Conservation (phyloP, 2,113 vertebrate genomes). For the Tonatia bakeri region DNA sequence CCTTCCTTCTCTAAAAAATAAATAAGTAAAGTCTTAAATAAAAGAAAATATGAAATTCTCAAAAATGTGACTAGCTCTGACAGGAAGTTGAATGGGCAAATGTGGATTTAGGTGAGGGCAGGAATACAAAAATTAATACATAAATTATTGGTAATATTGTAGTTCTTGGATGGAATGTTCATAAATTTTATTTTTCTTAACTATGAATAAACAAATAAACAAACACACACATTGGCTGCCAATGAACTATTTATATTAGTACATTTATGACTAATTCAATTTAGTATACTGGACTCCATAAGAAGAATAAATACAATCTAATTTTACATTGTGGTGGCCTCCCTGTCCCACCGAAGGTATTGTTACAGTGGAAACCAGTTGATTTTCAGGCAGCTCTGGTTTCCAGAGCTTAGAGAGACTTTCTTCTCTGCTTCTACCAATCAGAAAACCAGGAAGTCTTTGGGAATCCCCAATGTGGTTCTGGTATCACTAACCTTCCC, state of each 20-base stretch:
- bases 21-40: no score
- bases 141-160: neutral
- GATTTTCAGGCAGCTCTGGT: neutral
- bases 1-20: no score
- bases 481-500: neutral
- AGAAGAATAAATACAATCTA: neutral
- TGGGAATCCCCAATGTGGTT: neutral
- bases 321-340: neutral
- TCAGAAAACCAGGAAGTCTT: neutral
- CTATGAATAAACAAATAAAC: neutral
- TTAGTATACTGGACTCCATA: neutral
- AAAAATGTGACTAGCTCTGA: neutral
- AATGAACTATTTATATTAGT: neutral
- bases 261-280: neutral
- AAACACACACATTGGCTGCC: neutral
- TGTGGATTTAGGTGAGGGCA: neutral
- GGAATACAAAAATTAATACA: neutral
- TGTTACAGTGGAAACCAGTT: neutral
- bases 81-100: neutral
- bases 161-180: neutral
- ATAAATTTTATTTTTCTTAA: neutral
- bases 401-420: neutral
- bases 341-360: neutral
- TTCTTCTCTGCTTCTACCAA: neutral
- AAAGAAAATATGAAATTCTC: neutral